Evolutionary conservation across 1,140 invertebrate genomes (phyloP).

Genomic region (Dolichoris vasculosae): DNA sequence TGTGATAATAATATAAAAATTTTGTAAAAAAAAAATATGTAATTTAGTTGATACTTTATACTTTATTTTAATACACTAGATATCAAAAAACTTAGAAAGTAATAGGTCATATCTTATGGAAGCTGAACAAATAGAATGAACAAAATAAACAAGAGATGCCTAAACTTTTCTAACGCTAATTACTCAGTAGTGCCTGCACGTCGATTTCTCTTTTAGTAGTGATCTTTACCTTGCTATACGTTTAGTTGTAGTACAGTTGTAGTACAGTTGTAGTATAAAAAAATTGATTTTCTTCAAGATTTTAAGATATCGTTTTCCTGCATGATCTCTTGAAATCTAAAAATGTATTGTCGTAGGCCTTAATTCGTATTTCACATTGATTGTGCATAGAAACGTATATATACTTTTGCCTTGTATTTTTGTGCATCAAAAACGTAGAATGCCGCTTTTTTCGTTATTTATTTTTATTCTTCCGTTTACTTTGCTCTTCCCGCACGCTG

Average conservation of each 20-base stretch:
- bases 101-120: conserved; percentile 1
- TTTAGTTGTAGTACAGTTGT: conserved; percentile 25
- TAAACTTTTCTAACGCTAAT: conserved; percentile 42
- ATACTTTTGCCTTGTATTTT: conserved; percentile 35
- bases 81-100: neutral
- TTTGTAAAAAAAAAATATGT: conserved; percentile 65
- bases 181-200: conserved; percentile 45
- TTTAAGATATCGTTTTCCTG: conserved; percentile 50
- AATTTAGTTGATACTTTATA: conserved; percentile 70
- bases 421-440: conserved; percentile 49
- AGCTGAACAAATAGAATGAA: neutral
- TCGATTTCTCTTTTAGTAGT: conserved; percentile 38
- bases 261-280: too few species aligned
- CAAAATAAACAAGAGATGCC: conserved; percentile 4
- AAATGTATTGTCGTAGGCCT: conserved; percentile 38
- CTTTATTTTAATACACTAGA: conserved; percentile 30
- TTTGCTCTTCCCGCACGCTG: conserved; percentile 44
- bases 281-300: conserved; percentile 54
- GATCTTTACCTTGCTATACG: conserved; percentile 31
- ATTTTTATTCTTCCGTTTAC: conserved; percentile 28
- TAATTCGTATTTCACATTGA: conserved; percentile 28
- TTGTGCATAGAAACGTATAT: conserved; percentile 32
- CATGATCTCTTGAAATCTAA: conserved; percentile 52
- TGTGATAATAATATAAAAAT: conserved; percentile 63
- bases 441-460: conserved; percentile 31